Percentiles rank a stretch among this genome's conserved stretches.
Evolutionary conservation across 2,797 vertebrate species (phyloP).

Genomic region (Hypotaenidia philippensis): DNA sequence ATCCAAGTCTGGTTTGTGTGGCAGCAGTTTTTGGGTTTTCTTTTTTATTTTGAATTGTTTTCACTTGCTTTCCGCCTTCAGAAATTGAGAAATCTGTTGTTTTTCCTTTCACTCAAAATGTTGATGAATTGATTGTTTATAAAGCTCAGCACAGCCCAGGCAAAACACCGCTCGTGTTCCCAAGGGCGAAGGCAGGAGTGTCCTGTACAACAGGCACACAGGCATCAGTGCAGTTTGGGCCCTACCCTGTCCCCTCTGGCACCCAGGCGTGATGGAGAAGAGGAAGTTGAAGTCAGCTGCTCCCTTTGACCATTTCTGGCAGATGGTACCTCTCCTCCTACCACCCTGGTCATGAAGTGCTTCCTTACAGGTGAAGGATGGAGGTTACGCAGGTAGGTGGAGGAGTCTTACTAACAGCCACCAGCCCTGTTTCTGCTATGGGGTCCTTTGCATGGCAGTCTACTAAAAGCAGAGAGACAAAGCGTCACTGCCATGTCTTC

Average conservation of each 20-base stretch:
- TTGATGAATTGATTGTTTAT: background rate
- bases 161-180: background rate
- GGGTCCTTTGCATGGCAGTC: background rate
- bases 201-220: background rate
- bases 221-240: background rate
- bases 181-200: background rate
- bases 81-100: background rate
- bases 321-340: background rate
- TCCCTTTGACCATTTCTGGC: background rate
- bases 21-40: constrained; percentile 9
- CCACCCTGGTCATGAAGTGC: background rate
- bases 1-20: background rate
- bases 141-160: background rate
- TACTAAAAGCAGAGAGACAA: background rate
- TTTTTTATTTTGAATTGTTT: background rate
- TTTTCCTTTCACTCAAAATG: background rate
- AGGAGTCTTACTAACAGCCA: background rate
- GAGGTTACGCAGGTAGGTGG: background rate
- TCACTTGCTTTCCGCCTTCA: background rate
- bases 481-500: background rate
- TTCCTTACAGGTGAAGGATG: background rate
- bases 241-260: background rate
- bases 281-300: background rate
- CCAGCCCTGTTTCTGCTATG: background rate
- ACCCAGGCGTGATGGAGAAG: background rate